Evolutionary conservation across 2,113 vertebrate species (phyloP).

Genomic region (Myotis davidii): DNA sequence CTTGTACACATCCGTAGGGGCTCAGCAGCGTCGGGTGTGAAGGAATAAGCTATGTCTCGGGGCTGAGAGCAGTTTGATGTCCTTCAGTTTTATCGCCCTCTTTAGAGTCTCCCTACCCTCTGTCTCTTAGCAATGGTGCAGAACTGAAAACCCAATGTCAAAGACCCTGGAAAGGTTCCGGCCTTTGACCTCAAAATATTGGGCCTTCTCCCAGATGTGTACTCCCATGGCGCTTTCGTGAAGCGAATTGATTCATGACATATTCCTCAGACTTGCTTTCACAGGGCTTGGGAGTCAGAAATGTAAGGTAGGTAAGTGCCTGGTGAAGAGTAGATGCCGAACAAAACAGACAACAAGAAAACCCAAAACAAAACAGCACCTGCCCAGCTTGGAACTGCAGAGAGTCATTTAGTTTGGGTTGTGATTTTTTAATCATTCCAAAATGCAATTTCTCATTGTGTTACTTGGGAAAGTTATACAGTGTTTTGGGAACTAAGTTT

Average conservation of each 20-base stretch:
- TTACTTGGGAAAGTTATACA: not conserved
- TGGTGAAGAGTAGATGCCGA: not conserved
- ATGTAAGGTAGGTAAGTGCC: not conserved
- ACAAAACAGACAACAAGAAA: not conserved
- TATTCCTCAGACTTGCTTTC: not conserved
- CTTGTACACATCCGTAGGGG: not conserved
- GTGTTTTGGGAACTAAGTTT: not conserved
- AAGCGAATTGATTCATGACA: not conserved
- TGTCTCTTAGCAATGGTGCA: not conserved
- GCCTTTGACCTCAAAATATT: not conserved
- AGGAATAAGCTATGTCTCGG: not conserved
- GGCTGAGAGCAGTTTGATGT: not conserved
- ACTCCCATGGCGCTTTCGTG: not conserved
- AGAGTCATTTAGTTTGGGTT: slow-evolving; percentile 3
- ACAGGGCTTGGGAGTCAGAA: not conserved
- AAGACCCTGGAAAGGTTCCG: not conserved
- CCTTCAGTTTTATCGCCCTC: not conserved
- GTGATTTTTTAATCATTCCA: not conserved
- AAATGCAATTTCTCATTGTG: not conserved
- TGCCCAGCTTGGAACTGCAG: not conserved
- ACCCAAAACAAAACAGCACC: not conserved
- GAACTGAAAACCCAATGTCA: not conserved
- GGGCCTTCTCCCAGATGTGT: not conserved
- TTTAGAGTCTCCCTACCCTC: not conserved
- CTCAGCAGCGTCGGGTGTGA: not conserved